Conservation (phyloP, 2,113 vertebrate genomes). For the Podarcis muralis region DNA sequence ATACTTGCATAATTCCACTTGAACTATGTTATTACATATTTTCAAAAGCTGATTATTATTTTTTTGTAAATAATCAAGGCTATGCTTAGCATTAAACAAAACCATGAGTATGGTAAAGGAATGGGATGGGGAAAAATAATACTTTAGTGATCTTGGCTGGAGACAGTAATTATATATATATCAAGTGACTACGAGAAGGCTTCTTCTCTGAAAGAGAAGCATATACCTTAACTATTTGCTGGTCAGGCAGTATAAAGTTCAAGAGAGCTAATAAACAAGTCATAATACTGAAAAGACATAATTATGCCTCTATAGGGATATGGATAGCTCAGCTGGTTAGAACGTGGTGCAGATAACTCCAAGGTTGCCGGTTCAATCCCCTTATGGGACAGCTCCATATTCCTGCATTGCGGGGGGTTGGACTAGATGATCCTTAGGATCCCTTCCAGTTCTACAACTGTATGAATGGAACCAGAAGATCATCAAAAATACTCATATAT, state of each 20-base stretch:
- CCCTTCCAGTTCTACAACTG: no score
- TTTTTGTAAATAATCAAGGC: slow-evolving; percentile 14
- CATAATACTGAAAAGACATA: not conserved
- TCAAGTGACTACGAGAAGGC: not conserved
- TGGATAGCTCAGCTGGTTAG: no score
- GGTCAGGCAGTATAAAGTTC: not conserved
- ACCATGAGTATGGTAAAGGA: not conserved
- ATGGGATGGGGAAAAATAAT: not conserved
- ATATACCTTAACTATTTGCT: not conserved
- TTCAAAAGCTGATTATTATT: slow-evolving; percentile 30
- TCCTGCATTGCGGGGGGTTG: no score
- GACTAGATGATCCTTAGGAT: no score
- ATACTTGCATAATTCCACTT: slow-evolving; percentile 61
- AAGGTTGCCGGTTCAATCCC: no score
- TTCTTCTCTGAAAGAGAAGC: not conserved
- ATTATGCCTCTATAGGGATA: not conserved
- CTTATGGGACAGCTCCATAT: no score
- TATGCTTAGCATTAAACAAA: not conserved
- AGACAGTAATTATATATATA: not conserved
- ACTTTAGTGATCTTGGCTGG: not conserved
- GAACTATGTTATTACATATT: not conserved
- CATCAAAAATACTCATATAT: not conserved
- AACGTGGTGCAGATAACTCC: no score
- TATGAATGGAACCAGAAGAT: not conserved
- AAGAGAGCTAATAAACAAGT: not conserved